Base-by-base conservation (phyloP, 2,113 vertebrate genomes). In the Eurypyga helias region DNA sequence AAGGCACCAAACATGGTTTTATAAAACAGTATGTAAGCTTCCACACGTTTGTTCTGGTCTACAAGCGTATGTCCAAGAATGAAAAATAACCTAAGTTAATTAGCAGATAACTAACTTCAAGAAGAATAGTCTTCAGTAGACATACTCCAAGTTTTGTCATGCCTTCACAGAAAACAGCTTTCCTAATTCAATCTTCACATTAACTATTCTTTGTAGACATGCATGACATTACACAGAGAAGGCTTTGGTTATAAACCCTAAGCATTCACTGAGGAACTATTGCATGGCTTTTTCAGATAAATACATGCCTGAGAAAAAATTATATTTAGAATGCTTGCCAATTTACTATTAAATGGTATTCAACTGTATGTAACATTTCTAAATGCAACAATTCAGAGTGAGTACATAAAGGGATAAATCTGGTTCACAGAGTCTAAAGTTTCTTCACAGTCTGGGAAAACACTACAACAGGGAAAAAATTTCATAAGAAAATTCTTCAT, bases 391-490 rank as follows among this genome's bases (percentile, higher is more conserved):
- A 61, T 72, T 88, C 79, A 73, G 65, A 84, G 55, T 77, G 88
- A 96, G 62, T 83, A 95, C 36, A 90, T 78, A 70, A 89, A 96
- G 87, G 58, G 76, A 93, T 92, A 96, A 93, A 93, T 93, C 83
- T 92, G 76, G 76, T 96, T 95, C 91, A 89, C 38, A 48, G n/a
- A 86, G 80, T 72, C 76, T 91, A 90, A 96, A 92, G 80, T 86
- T 83, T 95, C 87, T 93, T 87, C 73, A 54, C 65, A 89, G 86
- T 88, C 94, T 92, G 86, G 83, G 89, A 96, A 95, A 95, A 90
- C 93, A 94, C 90, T 72, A 95, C 71, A 88, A 85, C 76, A 52
- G 48, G 48, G 51, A 16, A 91, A 89, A 95, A 89, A 93, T 73
- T 73, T 46, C 7, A 0, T 15, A 55, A 76, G 52, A 84, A 94